phyloP scores from a whole-genome alignment of 2,113 vertebrate species.

The Piprites chloris region DNA sequence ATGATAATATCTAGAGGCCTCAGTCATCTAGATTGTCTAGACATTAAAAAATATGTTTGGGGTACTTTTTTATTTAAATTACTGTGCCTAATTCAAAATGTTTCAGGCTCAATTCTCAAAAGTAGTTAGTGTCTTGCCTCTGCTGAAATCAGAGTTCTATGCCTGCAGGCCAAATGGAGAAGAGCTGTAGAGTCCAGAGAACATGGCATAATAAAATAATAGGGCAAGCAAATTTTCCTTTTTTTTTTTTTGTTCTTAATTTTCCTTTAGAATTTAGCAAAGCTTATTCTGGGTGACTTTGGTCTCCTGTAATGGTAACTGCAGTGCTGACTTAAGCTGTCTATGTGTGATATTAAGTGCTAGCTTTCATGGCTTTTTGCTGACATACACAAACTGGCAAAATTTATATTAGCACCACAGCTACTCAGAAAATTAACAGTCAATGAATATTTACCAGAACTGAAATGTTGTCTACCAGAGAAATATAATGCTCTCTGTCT shows the following conservation, averaged over 20 bases:
- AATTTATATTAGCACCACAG: constrained; percentile 24
- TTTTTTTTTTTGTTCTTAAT: background rate
- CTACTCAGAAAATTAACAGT: constrained; percentile 51
- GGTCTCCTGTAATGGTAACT: background rate
- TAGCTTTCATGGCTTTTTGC: background rate
- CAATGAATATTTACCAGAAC: constrained; percentile 43
- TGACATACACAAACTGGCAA: background rate
- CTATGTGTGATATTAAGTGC: background rate
- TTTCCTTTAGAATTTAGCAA: background rate
- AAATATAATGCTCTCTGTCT: constrained; percentile 26
- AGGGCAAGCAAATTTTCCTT: background rate
- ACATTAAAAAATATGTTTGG: background rate
- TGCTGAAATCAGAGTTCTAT: background rate
- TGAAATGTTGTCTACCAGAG: background rate
- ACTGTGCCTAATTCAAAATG: background rate
- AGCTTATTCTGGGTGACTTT: background rate
- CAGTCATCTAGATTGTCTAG: background rate
- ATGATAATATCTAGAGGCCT: background rate
- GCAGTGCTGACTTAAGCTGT: constrained; percentile 11
- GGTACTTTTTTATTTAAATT: background rate
- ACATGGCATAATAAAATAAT: background rate
- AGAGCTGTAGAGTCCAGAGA: background rate
- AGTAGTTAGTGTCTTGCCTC: background rate
- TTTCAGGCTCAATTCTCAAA: background rate
- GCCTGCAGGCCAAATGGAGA: background rate